These are phyloP conservation scores for Miichthys miiuy DNA, from an alignment of 2,797 vertebrate species.

Conservation along the genomic window DNA sequence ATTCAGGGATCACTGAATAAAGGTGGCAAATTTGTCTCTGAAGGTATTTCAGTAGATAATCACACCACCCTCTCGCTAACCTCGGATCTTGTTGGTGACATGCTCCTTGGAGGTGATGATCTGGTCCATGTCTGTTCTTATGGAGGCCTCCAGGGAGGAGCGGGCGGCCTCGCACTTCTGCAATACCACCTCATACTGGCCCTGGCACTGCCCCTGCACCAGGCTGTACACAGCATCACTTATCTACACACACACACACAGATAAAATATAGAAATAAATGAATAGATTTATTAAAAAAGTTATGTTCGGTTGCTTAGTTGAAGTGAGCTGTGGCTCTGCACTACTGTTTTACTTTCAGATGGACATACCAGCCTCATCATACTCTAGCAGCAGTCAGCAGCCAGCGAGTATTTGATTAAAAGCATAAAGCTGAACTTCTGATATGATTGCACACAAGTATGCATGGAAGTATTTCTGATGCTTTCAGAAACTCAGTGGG, in stretches of 20 bases:
- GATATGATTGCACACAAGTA: not conserved
- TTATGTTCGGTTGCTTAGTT: not conserved
- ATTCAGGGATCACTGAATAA: not conserved
- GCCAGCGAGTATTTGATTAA: not conserved
- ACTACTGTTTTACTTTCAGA: not conserved
- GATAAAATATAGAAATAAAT: too few relatives aligned
- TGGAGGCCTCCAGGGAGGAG: slow-evolving; percentile 88
- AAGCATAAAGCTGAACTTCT: not conserved
- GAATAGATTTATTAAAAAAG: too few relatives aligned
- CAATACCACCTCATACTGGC: slow-evolving; percentile 80
- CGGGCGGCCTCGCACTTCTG: slow-evolving; percentile 84
- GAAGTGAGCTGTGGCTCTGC: not conserved
- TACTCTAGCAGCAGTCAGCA: not conserved
- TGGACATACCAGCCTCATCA: not conserved
- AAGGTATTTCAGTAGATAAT: not conserved
- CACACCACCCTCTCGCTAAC: slow-evolving; percentile 42
- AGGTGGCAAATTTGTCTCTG: too few relatives aligned
- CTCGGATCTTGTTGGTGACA: slow-evolving; percentile 91
- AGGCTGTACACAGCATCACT: slow-evolving; percentile 91
- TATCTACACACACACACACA: slow-evolving; percentile 81
- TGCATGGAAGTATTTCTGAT: not conserved
- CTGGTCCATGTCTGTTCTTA: slow-evolving; percentile 97
- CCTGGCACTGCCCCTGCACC: slow-evolving; percentile 88
- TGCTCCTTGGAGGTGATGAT: slow-evolving; percentile 97
- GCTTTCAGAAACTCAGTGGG: not conserved